Conservation (phyloP, 2,888 invertebrate species). For the Lutraria lutraria region DNA sequence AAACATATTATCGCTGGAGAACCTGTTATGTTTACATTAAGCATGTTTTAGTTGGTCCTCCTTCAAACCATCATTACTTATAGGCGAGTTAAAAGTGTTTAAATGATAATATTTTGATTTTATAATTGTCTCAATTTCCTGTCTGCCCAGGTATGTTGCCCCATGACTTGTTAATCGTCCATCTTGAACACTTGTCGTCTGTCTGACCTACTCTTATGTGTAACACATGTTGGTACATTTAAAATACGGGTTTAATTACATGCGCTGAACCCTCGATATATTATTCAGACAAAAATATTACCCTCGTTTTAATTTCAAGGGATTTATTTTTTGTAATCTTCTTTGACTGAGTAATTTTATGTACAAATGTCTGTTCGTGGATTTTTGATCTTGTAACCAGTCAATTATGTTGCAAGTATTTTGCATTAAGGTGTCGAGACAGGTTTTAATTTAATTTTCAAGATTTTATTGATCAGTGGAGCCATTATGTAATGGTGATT, state of each 20-base stretch:
- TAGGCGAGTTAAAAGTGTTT: constrained; percentile 12
- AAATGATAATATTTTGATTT: constrained; percentile 15
- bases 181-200: background rate
- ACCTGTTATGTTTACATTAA: background rate
- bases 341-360: constrained; percentile 1
- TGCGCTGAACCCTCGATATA: too few relatives aligned
- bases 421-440: background rate
- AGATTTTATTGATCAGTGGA: background rate
- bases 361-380: background rate
- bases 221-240: background rate
- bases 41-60: background rate
- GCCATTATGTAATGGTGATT: background rate
- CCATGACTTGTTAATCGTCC: background rate
- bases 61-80: background rate
- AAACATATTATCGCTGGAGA: background rate
- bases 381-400: constrained; percentile 3
- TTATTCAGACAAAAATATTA: background rate
- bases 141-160: background rate
- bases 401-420: constrained; percentile 13
- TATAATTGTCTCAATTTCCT: constrained; percentile 21
- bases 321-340: background rate
- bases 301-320: constrained; percentile 1
- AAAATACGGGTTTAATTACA: background rate
- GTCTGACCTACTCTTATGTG: background rate
- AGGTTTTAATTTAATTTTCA: constrained; percentile 17